A percentile compares a stretch with the other conserved stretches of the same genome.
These are phyloP conservation scores for Pseudomyrmex concolor DNA, from an alignment of 1,140 invertebrate species.

Conservation along the genomic window DNA sequence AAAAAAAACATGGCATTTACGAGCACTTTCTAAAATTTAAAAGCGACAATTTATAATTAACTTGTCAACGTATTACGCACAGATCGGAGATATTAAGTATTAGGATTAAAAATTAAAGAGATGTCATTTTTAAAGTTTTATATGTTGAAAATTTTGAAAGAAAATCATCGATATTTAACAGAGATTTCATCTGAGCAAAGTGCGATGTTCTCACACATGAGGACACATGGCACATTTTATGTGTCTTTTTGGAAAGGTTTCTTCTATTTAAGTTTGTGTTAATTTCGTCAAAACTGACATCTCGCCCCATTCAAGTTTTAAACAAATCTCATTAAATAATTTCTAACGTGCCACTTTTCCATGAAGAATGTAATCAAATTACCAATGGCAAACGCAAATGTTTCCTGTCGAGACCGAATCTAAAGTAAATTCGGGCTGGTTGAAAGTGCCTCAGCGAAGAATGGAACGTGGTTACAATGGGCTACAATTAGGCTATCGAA, in stretches of 20 bases:
- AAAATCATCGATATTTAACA: conserved; percentile 16
- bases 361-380: not conserved
- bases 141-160: conserved; percentile 12
- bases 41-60: too few relatives aligned
- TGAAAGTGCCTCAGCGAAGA: conserved; percentile 6
- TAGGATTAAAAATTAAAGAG: too few relatives aligned
- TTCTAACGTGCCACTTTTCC: not conserved
- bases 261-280: not conserved
- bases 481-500: conserved; percentile 48
- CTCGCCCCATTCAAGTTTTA: not conserved
- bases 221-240: conserved; percentile 6
- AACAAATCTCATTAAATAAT: conserved; percentile 24
- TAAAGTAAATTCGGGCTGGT: conserved; percentile 19
- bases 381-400: conserved; percentile 12
- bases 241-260: not conserved
- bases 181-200: not conserved
- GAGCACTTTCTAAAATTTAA: too few relatives aligned
- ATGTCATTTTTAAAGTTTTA: too few relatives aligned
- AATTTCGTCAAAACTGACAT: not conserved
- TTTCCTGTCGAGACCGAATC: not conserved
- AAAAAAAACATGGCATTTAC: too few relatives aligned
- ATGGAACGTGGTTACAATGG: conserved; percentile 36
- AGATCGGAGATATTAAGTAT: too few relatives aligned
- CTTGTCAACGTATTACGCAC: too few relatives aligned
- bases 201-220: conserved; percentile 15